phyloP scores from a whole-genome alignment of 2,888 invertebrate genomes.

The Euplagia quadripunctaria region DNA sequence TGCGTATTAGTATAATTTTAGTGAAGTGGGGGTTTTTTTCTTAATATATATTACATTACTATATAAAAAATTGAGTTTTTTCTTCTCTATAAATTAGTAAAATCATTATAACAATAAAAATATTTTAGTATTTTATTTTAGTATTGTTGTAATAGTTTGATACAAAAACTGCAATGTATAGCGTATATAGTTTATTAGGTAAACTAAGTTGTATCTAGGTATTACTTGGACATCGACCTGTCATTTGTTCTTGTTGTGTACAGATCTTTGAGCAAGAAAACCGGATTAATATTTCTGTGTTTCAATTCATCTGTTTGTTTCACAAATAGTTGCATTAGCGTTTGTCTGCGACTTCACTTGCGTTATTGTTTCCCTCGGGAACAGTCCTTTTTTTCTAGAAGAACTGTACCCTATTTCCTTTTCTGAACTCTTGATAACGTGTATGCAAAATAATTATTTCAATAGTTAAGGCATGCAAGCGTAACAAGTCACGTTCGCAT shows the following conservation, averaged over 20 bases:
- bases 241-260: neutral
- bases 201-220: conserved; percentile 17
- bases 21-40: too few relatives aligned
- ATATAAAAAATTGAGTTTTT: too few relatives aligned
- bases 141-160: too few relatives aligned
- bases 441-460: neutral
- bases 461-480: too few relatives aligned
- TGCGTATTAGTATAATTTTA: neutral
- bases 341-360: neutral
- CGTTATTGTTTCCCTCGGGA: neutral
- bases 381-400: neutral
- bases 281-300: neutral
- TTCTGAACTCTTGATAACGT: neutral
- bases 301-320: neutral
- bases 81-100: too few relatives aligned
- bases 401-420: neutral
- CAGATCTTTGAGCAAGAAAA: neutral
- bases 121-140: too few relatives aligned
- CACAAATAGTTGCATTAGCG: neutral
- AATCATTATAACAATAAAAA: too few relatives aligned
- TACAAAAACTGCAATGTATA: too few relatives aligned
- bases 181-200: too few relatives aligned
- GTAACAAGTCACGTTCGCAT: too few relatives aligned
- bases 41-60: too few relatives aligned
- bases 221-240: conserved; percentile 4